A percentile compares a stretch with the other conserved stretches of the same genome.
These are phyloP conservation scores for Acanthaster planci DNA, from an alignment of 35 echinoderm and acorn worm genomes.

Conservation along the genomic window DNA sequence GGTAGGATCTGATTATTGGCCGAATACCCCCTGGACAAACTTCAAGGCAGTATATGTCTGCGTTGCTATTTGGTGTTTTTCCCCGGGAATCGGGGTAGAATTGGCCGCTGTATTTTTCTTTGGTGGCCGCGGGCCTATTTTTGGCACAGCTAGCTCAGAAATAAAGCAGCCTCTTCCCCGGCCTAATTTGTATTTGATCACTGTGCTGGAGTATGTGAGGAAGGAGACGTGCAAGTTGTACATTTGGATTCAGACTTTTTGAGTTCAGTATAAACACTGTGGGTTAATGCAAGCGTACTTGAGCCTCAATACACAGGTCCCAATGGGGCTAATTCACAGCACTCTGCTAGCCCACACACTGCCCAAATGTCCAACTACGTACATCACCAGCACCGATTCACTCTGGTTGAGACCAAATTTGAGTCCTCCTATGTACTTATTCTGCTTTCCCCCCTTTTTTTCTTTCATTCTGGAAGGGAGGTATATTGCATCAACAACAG, in stretches of 20 bases:
- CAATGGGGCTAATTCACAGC: neutral
- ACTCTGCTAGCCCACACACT: neutral
- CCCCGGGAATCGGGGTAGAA: neutral
- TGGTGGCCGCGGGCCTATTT: no score
- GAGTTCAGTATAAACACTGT: slow-evolving; percentile 16
- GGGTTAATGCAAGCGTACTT: neutral
- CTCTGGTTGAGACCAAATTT: neutral
- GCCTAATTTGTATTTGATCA: neutral
- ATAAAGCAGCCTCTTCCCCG: no score
- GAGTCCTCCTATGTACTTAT: neutral
- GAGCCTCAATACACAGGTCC: neutral
- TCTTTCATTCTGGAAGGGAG: no score
- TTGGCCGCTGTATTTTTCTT: no score
- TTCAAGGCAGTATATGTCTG: neutral
- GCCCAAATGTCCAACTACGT: neutral
- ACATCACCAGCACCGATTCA: neutral
- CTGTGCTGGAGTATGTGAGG: neutral
- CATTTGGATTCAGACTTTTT: slow-evolving; percentile 4
- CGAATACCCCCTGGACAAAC: neutral
- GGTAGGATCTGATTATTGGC: slow-evolving; percentile 18
- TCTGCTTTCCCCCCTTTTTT: no score
- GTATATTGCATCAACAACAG: neutral
- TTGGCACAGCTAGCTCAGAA: no score
- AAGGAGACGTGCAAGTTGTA: neutral
- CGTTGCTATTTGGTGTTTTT: neutral